A percentile compares a stretch with the other conserved stretches of the same genome.
phyloP scores from a whole-genome alignment of 2,888 invertebrate genomes.

The Agrochola macilenta region DNA sequence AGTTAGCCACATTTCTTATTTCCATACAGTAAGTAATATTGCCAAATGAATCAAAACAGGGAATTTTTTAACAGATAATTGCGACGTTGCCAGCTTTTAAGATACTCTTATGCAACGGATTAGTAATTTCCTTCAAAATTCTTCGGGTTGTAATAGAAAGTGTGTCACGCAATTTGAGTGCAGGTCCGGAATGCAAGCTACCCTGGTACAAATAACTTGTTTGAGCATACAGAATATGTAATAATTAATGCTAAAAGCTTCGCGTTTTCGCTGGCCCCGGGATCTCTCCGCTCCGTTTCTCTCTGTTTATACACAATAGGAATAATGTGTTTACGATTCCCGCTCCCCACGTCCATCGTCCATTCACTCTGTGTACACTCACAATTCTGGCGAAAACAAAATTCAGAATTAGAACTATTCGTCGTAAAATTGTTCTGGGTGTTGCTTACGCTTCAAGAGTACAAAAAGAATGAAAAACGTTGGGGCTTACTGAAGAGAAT shows the following conservation, averaged over 20 bases:
- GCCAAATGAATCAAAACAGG: too few species aligned
- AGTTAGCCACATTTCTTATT: too few species aligned
- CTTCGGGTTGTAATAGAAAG: neutral
- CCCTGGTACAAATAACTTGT: neutral
- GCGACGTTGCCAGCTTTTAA: too few species aligned
- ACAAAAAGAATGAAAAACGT: neutral
- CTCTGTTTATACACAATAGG: conserved; percentile 56
- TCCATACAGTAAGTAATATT: too few species aligned
- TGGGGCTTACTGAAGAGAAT: neutral
- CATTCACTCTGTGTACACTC: conserved; percentile 44
- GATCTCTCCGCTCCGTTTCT: conserved; percentile 32
- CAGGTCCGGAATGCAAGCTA: neutral
- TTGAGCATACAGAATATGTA: neutral
- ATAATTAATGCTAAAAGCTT: conserved; percentile 2
- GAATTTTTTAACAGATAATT: too few species aligned
- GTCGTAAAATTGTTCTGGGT: conserved; percentile 17
- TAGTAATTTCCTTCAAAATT: neutral
- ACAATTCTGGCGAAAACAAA: conserved; percentile 31
- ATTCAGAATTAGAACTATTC: conserved; percentile 50
- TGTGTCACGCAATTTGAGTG: neutral
- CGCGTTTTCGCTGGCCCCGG: conserved; percentile 8
- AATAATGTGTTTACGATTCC: conserved; percentile 60
- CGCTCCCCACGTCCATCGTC: conserved; percentile 37
- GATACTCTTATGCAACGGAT: neutral
- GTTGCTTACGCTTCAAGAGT: conserved; percentile 13